Conservation (phyloP, 2,888 invertebrate genomes). For the Erebia palarica region DNA sequence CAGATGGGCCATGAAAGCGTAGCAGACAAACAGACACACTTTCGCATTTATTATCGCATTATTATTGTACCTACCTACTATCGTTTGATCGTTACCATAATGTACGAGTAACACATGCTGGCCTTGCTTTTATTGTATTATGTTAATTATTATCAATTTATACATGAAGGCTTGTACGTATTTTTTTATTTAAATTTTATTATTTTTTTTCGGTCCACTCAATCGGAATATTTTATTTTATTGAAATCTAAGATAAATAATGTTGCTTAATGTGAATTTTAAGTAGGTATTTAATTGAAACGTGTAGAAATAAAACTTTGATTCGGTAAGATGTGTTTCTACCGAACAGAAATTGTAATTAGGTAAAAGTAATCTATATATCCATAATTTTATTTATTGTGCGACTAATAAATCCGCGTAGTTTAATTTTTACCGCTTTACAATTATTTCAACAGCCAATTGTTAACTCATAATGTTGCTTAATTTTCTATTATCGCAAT, state of each 20-base stretch:
- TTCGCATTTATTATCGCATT: too few species aligned
- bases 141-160: background rate
- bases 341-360: background rate
- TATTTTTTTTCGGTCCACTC: background rate
- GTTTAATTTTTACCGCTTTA: too few species aligned
- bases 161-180: background rate
- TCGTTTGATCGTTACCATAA: background rate
- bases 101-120: background rate
- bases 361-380: background rate
- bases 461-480: too few species aligned
- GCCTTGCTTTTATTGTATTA: slow-evolving; percentile 13
- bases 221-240: background rate
- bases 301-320: background rate
- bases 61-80: too few species aligned
- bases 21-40: too few species aligned
- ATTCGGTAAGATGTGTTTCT: background rate
- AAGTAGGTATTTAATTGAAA: too few species aligned
- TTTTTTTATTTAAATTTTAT: slow-evolving; percentile 7
- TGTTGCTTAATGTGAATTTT: background rate
- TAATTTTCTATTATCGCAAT: too few species aligned
- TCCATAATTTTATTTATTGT: too few species aligned
- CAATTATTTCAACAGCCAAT: too few species aligned
- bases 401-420: too few species aligned
- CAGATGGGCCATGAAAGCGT: too few species aligned
- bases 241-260: slow-evolving; percentile 1